phyloP scores from a whole-genome alignment of 2,797 vertebrate species.

The Crotalus adamanteus region DNA sequence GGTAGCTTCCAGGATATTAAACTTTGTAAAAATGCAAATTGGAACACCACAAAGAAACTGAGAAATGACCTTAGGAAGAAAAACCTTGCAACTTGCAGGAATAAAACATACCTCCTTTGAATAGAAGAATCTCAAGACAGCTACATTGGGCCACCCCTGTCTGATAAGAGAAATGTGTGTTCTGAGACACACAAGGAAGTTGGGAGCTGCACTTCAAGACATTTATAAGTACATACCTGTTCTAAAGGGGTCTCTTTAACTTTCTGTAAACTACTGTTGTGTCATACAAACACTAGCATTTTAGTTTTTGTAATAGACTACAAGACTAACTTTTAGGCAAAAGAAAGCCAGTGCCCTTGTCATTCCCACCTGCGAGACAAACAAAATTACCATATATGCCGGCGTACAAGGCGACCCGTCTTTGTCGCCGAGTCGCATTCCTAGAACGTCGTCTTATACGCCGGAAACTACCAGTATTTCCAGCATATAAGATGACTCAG shows the following conservation, averaged over 20 bases:
- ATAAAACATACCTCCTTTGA: background rate
- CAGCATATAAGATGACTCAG: too few species aligned
- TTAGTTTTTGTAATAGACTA: background rate
- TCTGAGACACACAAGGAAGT: background rate
- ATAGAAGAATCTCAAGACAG: background rate
- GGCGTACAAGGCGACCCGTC: too few species aligned
- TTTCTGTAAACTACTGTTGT: background rate
- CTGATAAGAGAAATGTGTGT: background rate
- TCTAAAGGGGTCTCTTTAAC: background rate
- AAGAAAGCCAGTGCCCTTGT: background rate
- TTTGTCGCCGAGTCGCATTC: too few species aligned
- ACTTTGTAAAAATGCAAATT: background rate
- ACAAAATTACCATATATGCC: background rate
- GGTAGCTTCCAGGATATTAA: background rate
- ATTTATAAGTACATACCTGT: background rate
- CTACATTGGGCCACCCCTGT: background rate
- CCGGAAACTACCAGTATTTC: too few species aligned
- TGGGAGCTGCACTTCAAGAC: background rate
- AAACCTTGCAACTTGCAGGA: background rate
- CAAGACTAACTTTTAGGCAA: background rate
- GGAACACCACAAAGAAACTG: background rate
- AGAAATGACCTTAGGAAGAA: background rate
- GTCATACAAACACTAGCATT: background rate
- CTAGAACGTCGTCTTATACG: too few species aligned
- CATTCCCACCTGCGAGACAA: background rate